A percentile compares a stretch with the other conserved stretches of the same genome.
phyloP scores from a whole-genome alignment of 2,113 vertebrate genomes.

The Mirounga angustirostris region DNA sequence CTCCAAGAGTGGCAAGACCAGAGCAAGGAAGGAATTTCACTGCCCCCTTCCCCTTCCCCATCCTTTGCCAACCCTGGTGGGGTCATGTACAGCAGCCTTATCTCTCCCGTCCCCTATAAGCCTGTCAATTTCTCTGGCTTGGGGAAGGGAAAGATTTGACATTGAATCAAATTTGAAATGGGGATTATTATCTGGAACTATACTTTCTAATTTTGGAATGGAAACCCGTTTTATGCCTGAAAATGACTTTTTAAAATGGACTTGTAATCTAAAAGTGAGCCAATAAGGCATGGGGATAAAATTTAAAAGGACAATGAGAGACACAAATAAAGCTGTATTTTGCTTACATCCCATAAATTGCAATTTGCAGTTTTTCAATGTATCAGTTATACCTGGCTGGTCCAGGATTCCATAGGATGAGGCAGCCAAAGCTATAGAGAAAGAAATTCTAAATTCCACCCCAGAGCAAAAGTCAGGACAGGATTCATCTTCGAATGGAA shows the following conservation, averaged over 20 bases:
- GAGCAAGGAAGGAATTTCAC: neutral
- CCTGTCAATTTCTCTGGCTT: neutral
- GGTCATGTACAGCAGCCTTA: neutral
- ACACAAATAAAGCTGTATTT: neutral
- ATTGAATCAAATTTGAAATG: neutral
- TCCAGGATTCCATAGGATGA: neutral
- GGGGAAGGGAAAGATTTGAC: neutral
- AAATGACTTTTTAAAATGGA: slow-evolving; percentile 34
- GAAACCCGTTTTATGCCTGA: slow-evolving; percentile 20
- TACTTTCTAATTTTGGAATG: neutral
- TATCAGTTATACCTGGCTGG: neutral
- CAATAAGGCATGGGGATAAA: neutral
- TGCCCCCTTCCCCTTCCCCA: too few relatives aligned
- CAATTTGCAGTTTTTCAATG: neutral
- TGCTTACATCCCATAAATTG: neutral
- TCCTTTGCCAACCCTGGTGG: neutral
- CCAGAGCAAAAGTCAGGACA: neutral
- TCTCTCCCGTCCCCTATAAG: neutral
- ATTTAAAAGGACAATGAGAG: neutral
- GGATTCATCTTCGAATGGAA: neutral
- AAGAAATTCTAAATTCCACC: neutral
- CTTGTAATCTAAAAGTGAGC: neutral
- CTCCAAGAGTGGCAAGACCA: neutral
- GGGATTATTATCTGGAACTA: neutral
- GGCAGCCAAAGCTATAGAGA: neutral